Percentiles rank a stretch among this genome's conserved stretches.
Evolutionary conservation across 2,113 vertebrate species (phyloP).

Genomic region (Piaya cayana): DNA sequence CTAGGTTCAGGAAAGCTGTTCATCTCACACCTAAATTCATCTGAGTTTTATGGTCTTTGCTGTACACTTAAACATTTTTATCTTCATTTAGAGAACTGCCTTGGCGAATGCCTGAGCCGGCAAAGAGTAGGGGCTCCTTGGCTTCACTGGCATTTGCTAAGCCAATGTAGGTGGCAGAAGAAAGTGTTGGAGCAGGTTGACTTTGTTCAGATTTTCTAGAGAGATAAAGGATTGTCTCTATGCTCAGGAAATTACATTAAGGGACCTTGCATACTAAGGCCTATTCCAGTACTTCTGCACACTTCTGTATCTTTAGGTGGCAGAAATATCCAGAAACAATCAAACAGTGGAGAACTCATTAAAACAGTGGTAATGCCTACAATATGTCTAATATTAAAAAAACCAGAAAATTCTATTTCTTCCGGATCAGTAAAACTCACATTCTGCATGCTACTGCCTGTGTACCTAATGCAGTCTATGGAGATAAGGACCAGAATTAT

Average conservation of each 20-base stretch:
- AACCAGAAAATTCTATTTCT: not conserved
- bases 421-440: not conserved
- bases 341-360: not conserved
- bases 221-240: no score
- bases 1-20: not conserved
- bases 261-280: not conserved
- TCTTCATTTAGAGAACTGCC: not conserved
- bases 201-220: not conserved
- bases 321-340: not conserved
- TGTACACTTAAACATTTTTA: rapidly evolving
- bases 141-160: not conserved
- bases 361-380: not conserved
- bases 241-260: not conserved
- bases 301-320: not conserved
- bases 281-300: not conserved
- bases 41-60: not conserved
- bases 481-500: not conserved
- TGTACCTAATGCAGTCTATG: not conserved
- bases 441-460: not conserved
- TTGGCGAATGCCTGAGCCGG: not conserved
- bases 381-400: not conserved
- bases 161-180: not conserved
- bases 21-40: not conserved
- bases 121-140: not conserved
- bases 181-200: not conserved